Evolutionary conservation across 1,140 invertebrate genomes (phyloP).

Genomic region (Calliopsis andreniformis): DNA sequence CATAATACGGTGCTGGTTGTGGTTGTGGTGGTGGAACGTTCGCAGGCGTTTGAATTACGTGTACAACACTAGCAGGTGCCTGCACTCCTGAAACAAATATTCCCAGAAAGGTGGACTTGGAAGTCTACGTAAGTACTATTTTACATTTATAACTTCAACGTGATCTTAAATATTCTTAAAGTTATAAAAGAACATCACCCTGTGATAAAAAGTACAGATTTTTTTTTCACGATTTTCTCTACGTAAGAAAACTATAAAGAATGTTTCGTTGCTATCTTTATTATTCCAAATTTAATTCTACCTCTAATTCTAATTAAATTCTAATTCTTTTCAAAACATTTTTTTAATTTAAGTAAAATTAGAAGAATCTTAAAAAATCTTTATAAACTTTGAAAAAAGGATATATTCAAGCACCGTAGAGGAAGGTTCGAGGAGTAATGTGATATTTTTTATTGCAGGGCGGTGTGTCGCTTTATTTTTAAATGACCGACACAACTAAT

Average conservation of each 20-base stretch:
- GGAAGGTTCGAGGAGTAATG: background rate
- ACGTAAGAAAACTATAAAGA: background rate
- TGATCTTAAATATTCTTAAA: background rate
- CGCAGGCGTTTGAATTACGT: slow-evolving; percentile 52
- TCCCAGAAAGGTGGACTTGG: slow-evolving; percentile 11
- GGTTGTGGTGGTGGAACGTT: slow-evolving; percentile 28
- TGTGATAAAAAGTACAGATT: background rate
- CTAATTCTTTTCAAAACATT: no score
- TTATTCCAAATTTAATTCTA: no score
- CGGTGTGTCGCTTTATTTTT: slow-evolving; percentile 6
- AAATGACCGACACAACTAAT: background rate
- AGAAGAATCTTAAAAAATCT: no score
- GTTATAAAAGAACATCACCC: background rate
- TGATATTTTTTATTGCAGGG: background rate
- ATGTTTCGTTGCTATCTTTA: no score
- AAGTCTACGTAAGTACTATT: no score
- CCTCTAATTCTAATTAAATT: no score
- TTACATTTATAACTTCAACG: no score
- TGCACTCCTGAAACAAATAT: slow-evolving; percentile 68
- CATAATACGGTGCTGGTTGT: slow-evolving; percentile 13
- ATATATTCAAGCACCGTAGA: background rate
- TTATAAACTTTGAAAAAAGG: no score
- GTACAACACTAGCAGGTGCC: slow-evolving; percentile 55
- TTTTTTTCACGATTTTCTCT: background rate
- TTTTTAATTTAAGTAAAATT: no score